phyloP scores from a whole-genome alignment of 1,140 invertebrate genomes.

The Dreissena rostriformis region DNA sequence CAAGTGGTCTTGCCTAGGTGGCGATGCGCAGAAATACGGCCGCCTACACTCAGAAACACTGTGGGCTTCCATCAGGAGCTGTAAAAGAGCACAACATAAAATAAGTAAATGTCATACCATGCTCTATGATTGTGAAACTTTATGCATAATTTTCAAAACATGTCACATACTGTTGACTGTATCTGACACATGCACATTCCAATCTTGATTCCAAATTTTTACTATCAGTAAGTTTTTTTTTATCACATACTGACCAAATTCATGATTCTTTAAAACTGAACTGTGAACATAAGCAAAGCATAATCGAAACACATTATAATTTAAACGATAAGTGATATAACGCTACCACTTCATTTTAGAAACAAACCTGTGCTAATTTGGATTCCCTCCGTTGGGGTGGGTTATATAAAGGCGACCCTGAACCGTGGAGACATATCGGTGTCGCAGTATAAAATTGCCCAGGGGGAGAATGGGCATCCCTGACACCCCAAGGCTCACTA shows the following conservation, averaged over 20 bases:
- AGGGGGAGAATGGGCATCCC: too few species aligned
- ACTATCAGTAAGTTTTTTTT: too few species aligned
- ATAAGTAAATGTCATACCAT: too few species aligned
- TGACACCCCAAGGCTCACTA: constrained; percentile 41
- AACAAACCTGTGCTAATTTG: constrained; percentile 62
- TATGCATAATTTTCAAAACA: too few species aligned
- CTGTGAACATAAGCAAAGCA: neutral
- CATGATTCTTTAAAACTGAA: neutral
- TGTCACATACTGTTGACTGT: too few species aligned
- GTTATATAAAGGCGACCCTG: constrained; percentile 2
- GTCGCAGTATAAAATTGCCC: neutral
- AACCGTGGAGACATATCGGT: neutral
- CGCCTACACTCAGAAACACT: neutral
- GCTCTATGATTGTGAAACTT: too few species aligned
- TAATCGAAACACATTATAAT: neutral
- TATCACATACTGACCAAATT: too few species aligned
- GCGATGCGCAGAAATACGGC: neutral
- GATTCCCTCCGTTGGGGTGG: constrained; percentile 51
- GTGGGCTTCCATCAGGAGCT: constrained; percentile 58
- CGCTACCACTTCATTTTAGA: neutral
- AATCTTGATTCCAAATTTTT: too few species aligned
- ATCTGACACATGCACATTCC: too few species aligned
- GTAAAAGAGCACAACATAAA: constrained; percentile 29
- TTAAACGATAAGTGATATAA: too few species aligned
- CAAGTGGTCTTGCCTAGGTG: neutral